Evolutionary conservation across 2,113 vertebrate genomes (phyloP).

Genomic region (Archilochus colubris): DNA sequence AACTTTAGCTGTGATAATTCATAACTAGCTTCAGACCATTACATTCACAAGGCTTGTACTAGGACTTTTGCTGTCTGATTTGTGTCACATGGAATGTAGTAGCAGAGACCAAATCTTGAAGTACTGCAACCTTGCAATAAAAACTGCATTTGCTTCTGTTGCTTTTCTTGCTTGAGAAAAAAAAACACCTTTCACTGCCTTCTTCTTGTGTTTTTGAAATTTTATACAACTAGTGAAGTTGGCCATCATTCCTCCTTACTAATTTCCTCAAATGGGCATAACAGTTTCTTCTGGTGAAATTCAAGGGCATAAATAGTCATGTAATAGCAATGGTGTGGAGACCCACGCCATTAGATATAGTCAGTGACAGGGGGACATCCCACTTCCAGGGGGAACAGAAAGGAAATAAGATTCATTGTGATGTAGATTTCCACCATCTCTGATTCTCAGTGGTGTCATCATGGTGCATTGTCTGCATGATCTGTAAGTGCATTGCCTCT

Average conservation of each 20-base stretch:
- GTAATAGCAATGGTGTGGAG: not conserved
- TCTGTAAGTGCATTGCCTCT: not conserved
- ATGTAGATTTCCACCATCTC: not conserved
- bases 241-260: not conserved
- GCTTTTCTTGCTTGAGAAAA: not conserved
- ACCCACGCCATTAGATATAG: not conserved
- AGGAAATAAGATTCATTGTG: not conserved
- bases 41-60: not conserved
- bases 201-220: not conserved
- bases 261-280: not conserved
- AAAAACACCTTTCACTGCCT: not conserved
- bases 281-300: not conserved
- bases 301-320: not conserved
- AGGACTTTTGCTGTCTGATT: not conserved
- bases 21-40: not conserved
- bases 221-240: not conserved
- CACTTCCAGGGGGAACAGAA: not conserved
- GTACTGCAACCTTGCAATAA: not conserved
- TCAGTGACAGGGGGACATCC: too few relatives aligned
- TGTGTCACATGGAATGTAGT: not conserved
- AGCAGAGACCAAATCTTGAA: not conserved
- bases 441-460: not conserved
- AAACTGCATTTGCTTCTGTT: not conserved
- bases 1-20: not conserved
- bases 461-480: fast-evolving